Evolutionary conservation across 2,113 vertebrate species (phyloP).

Genomic region (Dasyornis broadbenti): DNA sequence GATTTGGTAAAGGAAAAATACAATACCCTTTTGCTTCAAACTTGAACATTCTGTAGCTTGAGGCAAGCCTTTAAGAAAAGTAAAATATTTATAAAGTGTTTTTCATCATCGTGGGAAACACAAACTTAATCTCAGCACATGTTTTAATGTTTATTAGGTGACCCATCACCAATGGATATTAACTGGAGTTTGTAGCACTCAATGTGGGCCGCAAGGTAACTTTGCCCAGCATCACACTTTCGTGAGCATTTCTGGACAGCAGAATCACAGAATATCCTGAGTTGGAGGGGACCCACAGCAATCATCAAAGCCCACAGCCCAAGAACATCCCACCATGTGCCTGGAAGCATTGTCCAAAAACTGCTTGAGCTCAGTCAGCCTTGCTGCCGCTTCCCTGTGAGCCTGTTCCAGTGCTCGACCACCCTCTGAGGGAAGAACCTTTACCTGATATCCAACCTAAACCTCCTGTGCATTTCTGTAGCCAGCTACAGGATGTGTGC

Average conservation of each 20-base stretch:
- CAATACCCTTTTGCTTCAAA: background rate
- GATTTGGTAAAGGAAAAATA: background rate
- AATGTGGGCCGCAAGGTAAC: background rate
- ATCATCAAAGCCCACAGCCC: background rate
- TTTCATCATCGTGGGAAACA: background rate
- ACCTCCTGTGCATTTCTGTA: background rate
- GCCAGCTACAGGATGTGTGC: background rate
- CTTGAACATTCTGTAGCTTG: background rate
- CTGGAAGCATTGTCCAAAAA: background rate
- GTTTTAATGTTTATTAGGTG: slow-evolving; percentile 26
- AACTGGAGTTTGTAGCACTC: slow-evolving; percentile 2
- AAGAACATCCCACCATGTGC: background rate
- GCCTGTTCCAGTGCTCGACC: background rate
- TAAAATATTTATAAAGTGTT: slow-evolving; percentile 35
- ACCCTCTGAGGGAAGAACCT: background rate
- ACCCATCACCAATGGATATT: background rate
- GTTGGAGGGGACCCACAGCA: background rate
- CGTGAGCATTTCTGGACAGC: background rate
- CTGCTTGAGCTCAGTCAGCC: background rate
- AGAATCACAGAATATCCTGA: background rate
- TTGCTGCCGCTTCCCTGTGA: background rate
- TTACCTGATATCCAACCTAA: background rate
- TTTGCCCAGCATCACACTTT: background rate
- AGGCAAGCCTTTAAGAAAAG: background rate
- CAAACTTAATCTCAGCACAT: background rate